Base-by-base conservation (phyloP, 2,113 vertebrate species). In the Phalacrocorax carbo region DNA sequence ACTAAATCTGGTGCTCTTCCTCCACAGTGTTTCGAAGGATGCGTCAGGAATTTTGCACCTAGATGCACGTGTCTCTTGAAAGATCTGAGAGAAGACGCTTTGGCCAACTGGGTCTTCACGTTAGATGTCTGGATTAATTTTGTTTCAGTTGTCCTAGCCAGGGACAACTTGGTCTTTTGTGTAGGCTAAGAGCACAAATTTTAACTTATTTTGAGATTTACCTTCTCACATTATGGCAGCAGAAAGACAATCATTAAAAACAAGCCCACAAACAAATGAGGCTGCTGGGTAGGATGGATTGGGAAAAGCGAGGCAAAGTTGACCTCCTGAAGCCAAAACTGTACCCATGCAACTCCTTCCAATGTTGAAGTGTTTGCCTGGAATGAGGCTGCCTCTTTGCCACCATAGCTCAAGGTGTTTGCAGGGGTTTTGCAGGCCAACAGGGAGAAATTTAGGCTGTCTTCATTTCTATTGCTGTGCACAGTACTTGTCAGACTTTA, bases 311-410 rank as follows among this genome's bases (percentile, higher is more conserved):
- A 75, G 52, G 40, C 30, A 46, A 78, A 68, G 57, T 2, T 68
- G 76, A 29, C 4, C 15, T 88, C 38, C 60, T 72, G 40, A 79
- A 71, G 52, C 26, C 44, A 20, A 49, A 92, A 75, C 13, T 30
- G 9, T 23, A 3, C 12, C 22, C 13, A 2, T 29, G 32, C 57
- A 61, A 30, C 17, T 84, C 15, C 54, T 95, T 40, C 30, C 55
- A 49, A 1, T 0, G 0, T 0, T 40, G 42, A 57, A 10, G 40
- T 32, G 29, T 34, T 90, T 60, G 27, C 44, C 32, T 55, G 57
- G 69, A 40, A 13, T 42, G 58, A 69, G 62, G 72, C 48, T 75
- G 55, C 64, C 9, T 22, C n/a, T 81, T 48, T 1, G 4, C 36
- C 10, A 3, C 36, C 9, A 0, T 4, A 18, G 23, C 51, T 30